A percentile compares a stretch with the other conserved stretches of the same genome.
Conservation (phyloP, 2,797 vertebrate genomes). For the Enteromius viviparus region DNA sequence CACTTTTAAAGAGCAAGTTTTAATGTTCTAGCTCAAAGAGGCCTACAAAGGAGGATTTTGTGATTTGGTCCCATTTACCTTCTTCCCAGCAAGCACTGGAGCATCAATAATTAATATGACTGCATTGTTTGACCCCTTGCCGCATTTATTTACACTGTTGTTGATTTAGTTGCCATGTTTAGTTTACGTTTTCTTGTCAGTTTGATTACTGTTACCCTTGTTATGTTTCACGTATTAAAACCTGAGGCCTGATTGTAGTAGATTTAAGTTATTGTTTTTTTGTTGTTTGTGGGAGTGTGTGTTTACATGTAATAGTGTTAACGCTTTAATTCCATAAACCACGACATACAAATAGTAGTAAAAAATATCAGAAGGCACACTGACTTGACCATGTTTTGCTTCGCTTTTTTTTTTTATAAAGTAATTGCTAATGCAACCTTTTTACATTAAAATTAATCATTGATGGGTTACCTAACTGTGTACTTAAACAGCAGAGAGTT, state of each 20-base stretch:
- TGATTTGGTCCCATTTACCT: not conserved
- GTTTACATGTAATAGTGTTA: not conserved
- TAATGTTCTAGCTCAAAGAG: not conserved
- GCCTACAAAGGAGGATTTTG: not conserved
- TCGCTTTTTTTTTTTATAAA: not conserved
- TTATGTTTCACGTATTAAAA: not conserved
- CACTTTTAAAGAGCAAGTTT: not conserved
- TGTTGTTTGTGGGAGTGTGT: not conserved
- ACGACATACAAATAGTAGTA: not conserved
- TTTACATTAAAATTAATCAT: not conserved
- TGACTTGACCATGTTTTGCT: not conserved
- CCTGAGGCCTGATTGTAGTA: not conserved
- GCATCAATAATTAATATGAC: constrained; percentile 5
- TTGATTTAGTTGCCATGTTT: constrained; percentile 14
- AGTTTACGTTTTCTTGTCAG: not conserved
- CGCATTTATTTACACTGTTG: constrained; percentile 14
- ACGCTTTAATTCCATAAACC: not conserved
- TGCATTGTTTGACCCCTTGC: not conserved
- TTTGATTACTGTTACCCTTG: not conserved
- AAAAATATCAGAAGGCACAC: not conserved
- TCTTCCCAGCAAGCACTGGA: constrained; percentile 11
- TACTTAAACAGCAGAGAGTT: not conserved
- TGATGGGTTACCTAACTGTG: not conserved
- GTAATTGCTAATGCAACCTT: not conserved
- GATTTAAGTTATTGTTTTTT: not conserved